Base-by-base conservation (phyloP, 2,888 invertebrate genomes). In the Julus scanicus region DNA sequence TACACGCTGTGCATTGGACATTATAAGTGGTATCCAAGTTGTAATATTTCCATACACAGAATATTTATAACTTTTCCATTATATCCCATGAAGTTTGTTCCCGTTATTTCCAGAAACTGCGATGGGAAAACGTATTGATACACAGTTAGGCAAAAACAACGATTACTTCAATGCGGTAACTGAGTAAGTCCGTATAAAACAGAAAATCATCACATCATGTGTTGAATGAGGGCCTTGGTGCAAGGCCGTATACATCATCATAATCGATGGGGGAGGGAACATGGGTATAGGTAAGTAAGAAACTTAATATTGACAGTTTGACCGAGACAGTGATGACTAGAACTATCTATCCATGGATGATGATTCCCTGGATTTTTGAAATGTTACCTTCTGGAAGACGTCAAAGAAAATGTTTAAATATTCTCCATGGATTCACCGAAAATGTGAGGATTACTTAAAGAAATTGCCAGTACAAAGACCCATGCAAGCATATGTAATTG, bases 151-250 rank as follows among this genome's bases (percentile, higher is more conserved):
- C 89, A 89, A 39, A 44, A 94, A 95, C 89, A 44, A 17, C 6
- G 84, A 94, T 90, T 97, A 96, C 91, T 95, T 96, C 0, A 93
- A 93, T 90, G 95, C 95, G 20, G 95, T 97, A 53, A 94, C 95
- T 92, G 93, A 93, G 95, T 95, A 93, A 94, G 94, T 89, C n/a
- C n/a, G n/a, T n/a, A n/a, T n/a, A n/a, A n/a, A n/a, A n/a, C n/a
- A n/a, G n/a, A n/a, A n/a, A n/a, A n/a, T n/a, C n/a, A n/a, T n/a
- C n/a, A n/a, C n/a, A n/a, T n/a, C n/a, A n/a, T n/a, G n/a, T n/a
- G n/a, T n/a, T n/a, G n/a, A n/a, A n/a, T n/a, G n/a, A n/a, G n/a
- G n/a, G n/a, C n/a, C n/a, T n/a, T n/a, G n/a, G n/a, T n/a, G n/a
- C n/a, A n/a, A n/a, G n/a, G n/a, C n/a, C n/a, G n/a, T n/a, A n/a